Evolutionary conservation across 2,797 vertebrate genomes (phyloP).

Genomic region (Kryptopterus vitreolus): DNA sequence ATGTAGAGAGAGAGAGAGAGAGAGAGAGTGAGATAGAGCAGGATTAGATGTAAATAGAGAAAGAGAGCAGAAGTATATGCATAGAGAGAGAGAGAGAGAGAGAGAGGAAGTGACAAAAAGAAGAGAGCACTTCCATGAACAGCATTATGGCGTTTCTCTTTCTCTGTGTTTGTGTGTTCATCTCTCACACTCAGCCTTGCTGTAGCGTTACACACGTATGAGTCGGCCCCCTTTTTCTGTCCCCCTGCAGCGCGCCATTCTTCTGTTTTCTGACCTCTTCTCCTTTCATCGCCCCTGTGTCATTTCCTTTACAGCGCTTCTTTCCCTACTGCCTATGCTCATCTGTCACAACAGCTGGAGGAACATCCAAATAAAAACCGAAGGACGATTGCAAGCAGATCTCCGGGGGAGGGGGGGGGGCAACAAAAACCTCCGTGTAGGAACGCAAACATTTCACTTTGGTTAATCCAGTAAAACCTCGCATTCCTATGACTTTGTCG

Average conservation of each 20-base stretch:
- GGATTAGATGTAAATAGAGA: background rate
- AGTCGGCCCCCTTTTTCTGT: conserved; percentile 39
- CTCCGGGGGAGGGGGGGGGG: background rate
- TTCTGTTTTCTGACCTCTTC: conserved; percentile 30
- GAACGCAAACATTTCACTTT: too few species aligned
- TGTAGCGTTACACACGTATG: conserved; percentile 47
- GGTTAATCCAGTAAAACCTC: background rate
- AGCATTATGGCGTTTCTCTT: background rate
- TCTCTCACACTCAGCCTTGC: conserved; percentile 30
- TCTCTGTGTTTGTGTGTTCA: background rate
- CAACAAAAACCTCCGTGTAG: too few species aligned
- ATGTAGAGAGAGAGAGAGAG: conserved; percentile 4
- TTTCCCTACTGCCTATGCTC: conserved; percentile 15
- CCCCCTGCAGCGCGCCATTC: background rate
- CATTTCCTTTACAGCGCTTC: conserved; percentile 26
- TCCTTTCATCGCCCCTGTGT: conserved; percentile 13
- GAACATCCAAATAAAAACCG: conserved; percentile 31
- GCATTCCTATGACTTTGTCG: background rate
- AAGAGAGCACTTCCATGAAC: background rate
- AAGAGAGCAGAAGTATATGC: too few species aligned
- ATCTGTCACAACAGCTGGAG: conserved; percentile 47
- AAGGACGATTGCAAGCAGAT: background rate
- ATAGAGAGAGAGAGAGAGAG: too few species aligned
- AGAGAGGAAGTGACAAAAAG: background rate
- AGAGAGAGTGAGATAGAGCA: background rate